Base-by-base conservation (phyloP, 2,888 invertebrate species). In the Drosophila ustulata region DNA sequence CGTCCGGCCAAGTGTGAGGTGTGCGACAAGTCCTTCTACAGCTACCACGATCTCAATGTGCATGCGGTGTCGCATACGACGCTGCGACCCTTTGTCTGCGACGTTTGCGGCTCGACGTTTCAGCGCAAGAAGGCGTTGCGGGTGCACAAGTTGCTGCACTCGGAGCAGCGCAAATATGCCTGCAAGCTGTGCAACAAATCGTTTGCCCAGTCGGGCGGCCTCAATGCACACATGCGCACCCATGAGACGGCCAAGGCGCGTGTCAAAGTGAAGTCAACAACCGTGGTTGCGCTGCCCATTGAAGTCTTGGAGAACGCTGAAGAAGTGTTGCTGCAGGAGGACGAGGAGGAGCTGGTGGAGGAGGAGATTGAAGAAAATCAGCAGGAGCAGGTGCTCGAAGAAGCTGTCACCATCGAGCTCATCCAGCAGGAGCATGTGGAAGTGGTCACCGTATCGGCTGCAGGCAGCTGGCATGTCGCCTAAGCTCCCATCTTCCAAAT, bases 71-170 rank as follows among this genome's bases (percentile, higher is more conserved):
- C 91, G 18, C 91, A 91, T 41, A 89, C 90, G 9, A 90, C 65
- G 47, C 82, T 90, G 49, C 78, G 91, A 0, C 91, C 91, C 3
- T 92, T 90, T 28, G 80, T 79, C 37, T 89, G 90, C 49, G 80
- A 82, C 46, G 69, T 82, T 3, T 89, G 91, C 47, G 89, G 89
- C 18, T 84, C 91, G 0, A 91, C 91, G 41, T 91, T 91, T 61
- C 91, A 91, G 59, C 79, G 91, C 0, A 91, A 91, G 52, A 92
- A 92, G 45, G 91, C 92, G 0, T 64, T 91, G 23, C 83, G 91
- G 3, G 91, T 92, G 1, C 91, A 91, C 49, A 90, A 90, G 59
- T 78, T 90, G 18, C 75, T 91, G 3, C 91, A 91, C 62, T 89
- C 89, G 4, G 89, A 83, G 30, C 78, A 89, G 37, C 90, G 90